These are phyloP conservation scores for Seira musarum DNA, from an alignment of 2,888 invertebrate genomes.

Conservation along the genomic window DNA sequence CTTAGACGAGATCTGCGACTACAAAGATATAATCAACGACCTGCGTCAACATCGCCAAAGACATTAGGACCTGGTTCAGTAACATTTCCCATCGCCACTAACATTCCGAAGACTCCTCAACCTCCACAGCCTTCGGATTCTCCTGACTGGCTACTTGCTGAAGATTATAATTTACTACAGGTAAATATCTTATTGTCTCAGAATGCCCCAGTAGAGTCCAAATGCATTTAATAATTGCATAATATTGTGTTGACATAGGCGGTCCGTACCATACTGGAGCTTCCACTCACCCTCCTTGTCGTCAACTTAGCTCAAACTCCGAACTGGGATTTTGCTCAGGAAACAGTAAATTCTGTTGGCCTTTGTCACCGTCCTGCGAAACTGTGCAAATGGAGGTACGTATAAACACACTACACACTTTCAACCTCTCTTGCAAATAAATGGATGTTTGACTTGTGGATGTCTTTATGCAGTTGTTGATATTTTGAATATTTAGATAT, in stretches of 20 bases:
- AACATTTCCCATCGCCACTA: conserved; percentile 67
- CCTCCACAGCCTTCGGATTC: conserved; percentile 78
- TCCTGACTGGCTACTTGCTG: conserved; percentile 92
- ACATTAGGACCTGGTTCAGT: conserved; percentile 65
- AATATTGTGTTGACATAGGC: conserved; percentile 72
- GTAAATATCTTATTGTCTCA: conserved; percentile 74
- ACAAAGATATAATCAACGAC: conserved; percentile 77
- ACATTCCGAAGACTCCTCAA: conserved; percentile 72
- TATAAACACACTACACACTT: neutral
- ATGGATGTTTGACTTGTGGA: too few species aligned
- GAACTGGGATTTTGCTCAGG: conserved; percentile 96
- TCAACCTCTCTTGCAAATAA: neutral
- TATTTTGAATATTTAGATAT: conserved; percentile 80
- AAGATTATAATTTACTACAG: conserved; percentile 91
- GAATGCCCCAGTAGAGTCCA: neutral
- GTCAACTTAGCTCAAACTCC: conserved; percentile 88
- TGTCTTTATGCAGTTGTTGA: too few species aligned
- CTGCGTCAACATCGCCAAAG: conserved; percentile 52
- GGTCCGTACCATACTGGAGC: conserved; percentile 76
- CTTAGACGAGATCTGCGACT: conserved; percentile 84
- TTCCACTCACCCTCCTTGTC: conserved; percentile 83
- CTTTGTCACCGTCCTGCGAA: conserved; percentile 90
- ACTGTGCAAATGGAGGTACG: conserved; percentile 89
- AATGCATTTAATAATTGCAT: neutral
- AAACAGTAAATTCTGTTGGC: conserved; percentile 89